These are phyloP conservation scores for Microctonus brassicae DNA, from an alignment of 2,888 invertebrate species.

Conservation along the genomic window DNA sequence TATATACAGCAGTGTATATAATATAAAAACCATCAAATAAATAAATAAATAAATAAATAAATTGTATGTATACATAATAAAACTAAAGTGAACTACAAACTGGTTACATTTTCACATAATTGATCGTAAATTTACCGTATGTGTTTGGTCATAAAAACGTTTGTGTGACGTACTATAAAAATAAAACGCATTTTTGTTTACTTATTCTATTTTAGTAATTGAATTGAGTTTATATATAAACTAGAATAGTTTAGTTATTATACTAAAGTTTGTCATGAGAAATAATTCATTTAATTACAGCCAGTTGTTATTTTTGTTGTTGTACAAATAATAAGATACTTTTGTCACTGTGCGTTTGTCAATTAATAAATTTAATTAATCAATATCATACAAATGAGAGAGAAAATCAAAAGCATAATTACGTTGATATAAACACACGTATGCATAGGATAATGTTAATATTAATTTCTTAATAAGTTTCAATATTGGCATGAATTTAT, in stretches of 20 bases:
- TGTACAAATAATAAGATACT: not conserved
- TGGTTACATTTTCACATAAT: too few species aligned
- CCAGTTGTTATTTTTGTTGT: not conserved
- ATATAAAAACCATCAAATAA: not conserved
- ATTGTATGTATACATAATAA: not conserved
- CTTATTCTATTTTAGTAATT: not conserved
- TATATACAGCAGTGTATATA: conserved; percentile 4
- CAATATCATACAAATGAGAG: not conserved
- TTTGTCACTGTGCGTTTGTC: not conserved
- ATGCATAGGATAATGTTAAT: not conserved
- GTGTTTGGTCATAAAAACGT: conserved; percentile 1
- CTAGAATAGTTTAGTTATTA: too few species aligned
- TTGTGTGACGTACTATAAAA: conserved; percentile 6
- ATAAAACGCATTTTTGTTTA: conserved; percentile 9
- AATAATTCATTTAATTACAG: not conserved
- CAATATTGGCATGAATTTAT: conserved; percentile 6
- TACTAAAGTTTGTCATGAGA: not conserved
- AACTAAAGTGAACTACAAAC: too few species aligned
- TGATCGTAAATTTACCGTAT: conserved; percentile 21
- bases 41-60: not conserved
- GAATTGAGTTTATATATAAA: not conserved
- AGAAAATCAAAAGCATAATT: not conserved
- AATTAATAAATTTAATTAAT: conserved; percentile 23
- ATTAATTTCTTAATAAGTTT: conserved; percentile 9
- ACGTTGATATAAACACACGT: not conserved